Evolutionary conservation across 2,888 invertebrate species (phyloP).

Genomic region (Erynnis tages): DNA sequence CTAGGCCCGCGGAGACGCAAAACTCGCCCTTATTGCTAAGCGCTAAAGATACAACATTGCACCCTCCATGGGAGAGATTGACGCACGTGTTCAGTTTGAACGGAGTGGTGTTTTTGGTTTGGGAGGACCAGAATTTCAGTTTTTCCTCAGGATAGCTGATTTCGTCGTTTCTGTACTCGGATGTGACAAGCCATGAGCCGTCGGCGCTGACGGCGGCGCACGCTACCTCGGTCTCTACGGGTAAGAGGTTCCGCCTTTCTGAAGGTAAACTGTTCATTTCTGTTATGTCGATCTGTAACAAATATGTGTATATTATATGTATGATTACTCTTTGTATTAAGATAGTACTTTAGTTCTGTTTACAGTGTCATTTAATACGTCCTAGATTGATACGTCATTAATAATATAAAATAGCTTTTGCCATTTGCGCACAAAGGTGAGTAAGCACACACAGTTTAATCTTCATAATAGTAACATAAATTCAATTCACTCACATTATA

Average conservation of each 20-base stretch:
- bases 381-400: no score
- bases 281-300: slow-evolving; percentile 71
- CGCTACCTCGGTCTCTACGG: slow-evolving; percentile 69
- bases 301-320: background rate
- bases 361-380: background rate
- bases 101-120: slow-evolving; percentile 45
- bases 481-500: slow-evolving; percentile 67
- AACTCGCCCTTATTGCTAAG: slow-evolving; percentile 60
- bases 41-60: slow-evolving; percentile 60
- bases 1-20: slow-evolving; percentile 70
- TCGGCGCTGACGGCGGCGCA: slow-evolving; percentile 65
- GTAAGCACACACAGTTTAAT: no score
- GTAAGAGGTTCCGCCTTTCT: slow-evolving; percentile 63
- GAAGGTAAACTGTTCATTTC: slow-evolving; percentile 65
- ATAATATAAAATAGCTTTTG: no score
- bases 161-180: slow-evolving; percentile 72
- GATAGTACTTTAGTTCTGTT: background rate
- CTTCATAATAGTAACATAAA: no score
- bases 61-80: slow-evolving; percentile 70
- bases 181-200: slow-evolving; percentile 68
- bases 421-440: no score
- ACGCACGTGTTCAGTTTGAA: slow-evolving; percentile 68
- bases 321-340: background rate
- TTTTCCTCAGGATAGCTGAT: slow-evolving; percentile 66
- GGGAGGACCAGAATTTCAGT: slow-evolving; percentile 65